Base-by-base conservation (phyloP, 2,888 invertebrate genomes). In the Tolmerus cingulatus region DNA sequence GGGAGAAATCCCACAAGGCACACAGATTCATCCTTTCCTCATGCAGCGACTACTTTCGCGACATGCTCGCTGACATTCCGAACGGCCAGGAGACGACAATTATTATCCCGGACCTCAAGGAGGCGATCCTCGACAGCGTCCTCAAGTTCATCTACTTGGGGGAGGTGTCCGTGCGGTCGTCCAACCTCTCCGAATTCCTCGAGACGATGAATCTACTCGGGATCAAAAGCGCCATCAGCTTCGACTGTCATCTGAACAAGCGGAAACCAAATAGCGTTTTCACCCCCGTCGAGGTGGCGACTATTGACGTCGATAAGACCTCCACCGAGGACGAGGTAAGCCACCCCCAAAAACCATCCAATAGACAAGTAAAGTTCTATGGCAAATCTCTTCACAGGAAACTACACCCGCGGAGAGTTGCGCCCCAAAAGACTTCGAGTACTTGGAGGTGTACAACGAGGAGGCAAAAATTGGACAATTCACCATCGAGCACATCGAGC, bases 201-300 rank as follows among this genome's bases (percentile, higher is more conserved):
- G 92, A 92, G 82, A 91, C 92, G 8, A 92, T 92, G 9, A 92
- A 92, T 87, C 89, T 92, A 1, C 88, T 92, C 85, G 92, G 92
- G 37, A 92, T 92, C 2, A 92, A 92, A 46, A 92, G 92, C n/a
- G 92, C 92, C 2, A 92, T 92, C 5, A 92, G 92, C 85, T 92
- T 92, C 84, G 92, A 92, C 88, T 92, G 92, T 23, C 81, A 76
- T 23, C 51, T 79, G 66, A 87, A 81, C 66, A 78, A 78, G 34
- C 46, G 30, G 46, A 81, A 81, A 5, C 7, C 40, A 14, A 16
- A 66, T 3, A 82, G 14, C 14, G 23, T 82, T 0, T 66, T 82
- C 3, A 14, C 30, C 2, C 51, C 66, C 37, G 82, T 82, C 12
- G 55, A 78, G 14, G 40, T 57, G 9, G 30, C 66, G 30, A 14